Conservation (phyloP, 1,140 invertebrate species). For the Oedothorax gibbosus region DNA sequence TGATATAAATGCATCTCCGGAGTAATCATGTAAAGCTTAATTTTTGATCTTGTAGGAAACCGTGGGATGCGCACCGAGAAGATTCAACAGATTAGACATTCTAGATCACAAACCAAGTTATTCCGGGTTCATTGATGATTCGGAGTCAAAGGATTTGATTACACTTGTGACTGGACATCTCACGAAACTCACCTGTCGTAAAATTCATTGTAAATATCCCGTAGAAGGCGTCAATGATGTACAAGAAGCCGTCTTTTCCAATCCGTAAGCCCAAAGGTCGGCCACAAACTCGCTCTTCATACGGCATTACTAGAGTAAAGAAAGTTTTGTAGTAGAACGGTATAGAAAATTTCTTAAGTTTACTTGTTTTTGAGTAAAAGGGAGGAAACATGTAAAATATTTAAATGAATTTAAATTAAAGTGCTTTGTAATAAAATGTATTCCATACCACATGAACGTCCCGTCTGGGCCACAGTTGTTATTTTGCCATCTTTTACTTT, state of each 20-base stretch:
- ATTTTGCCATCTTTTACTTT: constrained; percentile 31
- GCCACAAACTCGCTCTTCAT: constrained; percentile 76
- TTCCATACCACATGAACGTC: constrained; percentile 59
- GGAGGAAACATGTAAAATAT: not conserved
- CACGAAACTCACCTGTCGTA: constrained; percentile 27
- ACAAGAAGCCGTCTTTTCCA: constrained; percentile 75
- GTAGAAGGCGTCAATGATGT: constrained; percentile 82
- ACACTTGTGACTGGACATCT: not conserved
- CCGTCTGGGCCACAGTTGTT: constrained; percentile 52
- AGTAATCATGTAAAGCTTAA: no score
- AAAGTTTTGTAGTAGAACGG: not conserved
- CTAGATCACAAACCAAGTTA: no score
- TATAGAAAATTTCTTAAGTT: no score
- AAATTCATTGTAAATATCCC: constrained; percentile 70
- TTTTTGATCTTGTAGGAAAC: no score
- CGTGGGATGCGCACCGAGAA: not conserved
- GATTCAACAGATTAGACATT: not conserved
- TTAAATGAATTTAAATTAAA: not conserved
- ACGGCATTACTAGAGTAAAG: constrained; percentile 71
- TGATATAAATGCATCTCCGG: no score
- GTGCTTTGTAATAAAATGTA: no score
- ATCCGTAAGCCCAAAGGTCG: constrained; percentile 83
- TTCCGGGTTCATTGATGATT: not conserved
- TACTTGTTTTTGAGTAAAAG: no score
- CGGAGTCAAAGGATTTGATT: not conserved